Base-by-base conservation (phyloP, 2,888 invertebrate species). In the Heliconius cydno region DNA sequence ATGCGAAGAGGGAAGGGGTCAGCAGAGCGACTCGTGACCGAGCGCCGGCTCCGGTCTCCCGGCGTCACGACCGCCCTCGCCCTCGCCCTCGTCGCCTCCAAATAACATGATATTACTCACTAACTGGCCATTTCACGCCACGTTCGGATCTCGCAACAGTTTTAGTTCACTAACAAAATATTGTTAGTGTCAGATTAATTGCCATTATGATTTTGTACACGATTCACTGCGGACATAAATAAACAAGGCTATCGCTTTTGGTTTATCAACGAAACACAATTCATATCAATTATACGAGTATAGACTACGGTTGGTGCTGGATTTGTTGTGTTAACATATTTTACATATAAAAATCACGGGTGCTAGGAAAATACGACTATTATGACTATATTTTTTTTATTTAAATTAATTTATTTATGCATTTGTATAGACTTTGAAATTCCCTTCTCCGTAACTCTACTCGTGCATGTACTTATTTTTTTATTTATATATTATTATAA, bases 91-190 rank as follows among this genome's bases (percentile, higher is more conserved):
- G 90, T 92, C 91, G 89, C 91, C 89, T 90, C 90, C 90, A 91
- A 92, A 94, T 92, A 92, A 94, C 94, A 92, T 91, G 92, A 92
- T 93, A 93, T 93, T 94, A 92, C 92, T 93, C 90, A 92, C 93
- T 94, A 93, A 94, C 94, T 92, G 93, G 91, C 92, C 91, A 93
- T 93, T 94, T 94, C 93, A 93, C 94, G 93, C 94, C 90, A 89
- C 88, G 88, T 89, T 91, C 87, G 84, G 85, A 84, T 83, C 83
- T 84, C 85, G 86, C 87, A 87, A 87, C 89, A 87, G 90, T 89
- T 88, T 87, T 83, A 82, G 82, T 82, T 81, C 82, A 82, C 82
- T 84, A 86, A 85, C 84, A 85, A 86, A 87, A 85, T 87, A 86
- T 87, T 86, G 84, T 85, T 87, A 86, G 85, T 85, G 85, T 85